Evolutionary conservation across 2,797 vertebrate species (phyloP).

Genomic region (Gymnodraco acuticeps): DNA sequence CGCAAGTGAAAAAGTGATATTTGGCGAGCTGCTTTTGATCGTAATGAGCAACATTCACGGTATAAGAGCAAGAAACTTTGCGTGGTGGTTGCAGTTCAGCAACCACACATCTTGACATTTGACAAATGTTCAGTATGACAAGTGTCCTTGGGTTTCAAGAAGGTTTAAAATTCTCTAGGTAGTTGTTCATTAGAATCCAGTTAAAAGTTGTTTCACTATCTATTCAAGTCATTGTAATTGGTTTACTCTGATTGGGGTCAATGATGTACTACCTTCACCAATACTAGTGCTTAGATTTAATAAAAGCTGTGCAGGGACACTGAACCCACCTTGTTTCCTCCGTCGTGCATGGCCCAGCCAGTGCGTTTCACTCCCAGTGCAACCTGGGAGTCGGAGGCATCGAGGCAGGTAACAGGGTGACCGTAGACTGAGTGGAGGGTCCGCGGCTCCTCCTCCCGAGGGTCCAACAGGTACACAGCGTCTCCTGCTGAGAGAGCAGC

Average conservation of each 20-base stretch:
- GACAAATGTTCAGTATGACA: no score
- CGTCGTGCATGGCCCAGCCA: slow-evolving; percentile 92
- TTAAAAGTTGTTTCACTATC: background rate
- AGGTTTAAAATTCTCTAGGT: no score
- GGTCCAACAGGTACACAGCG: slow-evolving; percentile 88
- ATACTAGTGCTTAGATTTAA: background rate
- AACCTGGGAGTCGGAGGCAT: slow-evolving; percentile 85
- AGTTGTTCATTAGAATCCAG: no score
- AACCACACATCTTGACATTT: no score
- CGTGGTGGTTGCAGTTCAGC: no score
- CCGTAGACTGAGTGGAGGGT: slow-evolving; percentile 91
- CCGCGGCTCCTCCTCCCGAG: slow-evolving; percentile 77
- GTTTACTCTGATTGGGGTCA: background rate
- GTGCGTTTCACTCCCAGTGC: slow-evolving; percentile 92
- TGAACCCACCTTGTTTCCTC: slow-evolving; percentile 93
- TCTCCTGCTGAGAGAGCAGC: slow-evolving; percentile 88
- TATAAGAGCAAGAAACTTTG: no score
- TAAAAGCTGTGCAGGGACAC: background rate
- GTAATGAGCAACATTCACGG: no score
- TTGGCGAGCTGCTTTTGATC: no score
- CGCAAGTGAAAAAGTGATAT: no score
- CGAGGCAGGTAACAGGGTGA: slow-evolving; percentile 93
- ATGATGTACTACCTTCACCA: background rate
- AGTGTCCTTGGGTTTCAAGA: no score
- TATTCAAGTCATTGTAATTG: background rate